Evolutionary conservation across 2,797 vertebrate species (phyloP).

Genomic region (Acanthurus tractus): DNA sequence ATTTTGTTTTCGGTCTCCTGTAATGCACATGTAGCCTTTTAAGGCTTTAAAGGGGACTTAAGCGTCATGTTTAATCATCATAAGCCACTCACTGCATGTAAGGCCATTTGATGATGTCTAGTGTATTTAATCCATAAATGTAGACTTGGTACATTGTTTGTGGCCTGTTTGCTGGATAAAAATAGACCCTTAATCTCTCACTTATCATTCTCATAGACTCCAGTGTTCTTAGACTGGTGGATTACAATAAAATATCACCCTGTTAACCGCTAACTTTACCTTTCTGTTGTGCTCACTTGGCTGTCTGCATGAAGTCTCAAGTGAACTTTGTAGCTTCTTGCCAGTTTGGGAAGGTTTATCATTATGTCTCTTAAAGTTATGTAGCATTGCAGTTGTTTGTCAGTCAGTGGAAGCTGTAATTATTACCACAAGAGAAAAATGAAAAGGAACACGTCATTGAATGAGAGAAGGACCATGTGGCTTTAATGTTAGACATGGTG

Average conservation of each 20-base stretch:
- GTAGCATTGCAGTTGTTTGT: background rate
- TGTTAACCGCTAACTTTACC: background rate
- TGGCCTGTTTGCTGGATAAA: slow-evolving; percentile 27
- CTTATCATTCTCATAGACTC: slow-evolving; percentile 33
- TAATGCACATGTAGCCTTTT: slow-evolving; percentile 10
- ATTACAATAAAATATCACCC: background rate
- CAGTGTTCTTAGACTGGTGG: slow-evolving; percentile 18
- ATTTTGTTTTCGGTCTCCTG: slow-evolving; percentile 6
- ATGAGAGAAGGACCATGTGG: slow-evolving; percentile 44
- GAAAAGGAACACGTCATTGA: slow-evolving; percentile 32
- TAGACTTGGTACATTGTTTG: slow-evolving; percentile 23
- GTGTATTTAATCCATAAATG: slow-evolving; percentile 43
- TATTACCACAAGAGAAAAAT: slow-evolving; percentile 3
- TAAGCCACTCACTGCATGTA: slow-evolving; percentile 15
- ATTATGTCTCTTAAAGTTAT: background rate
- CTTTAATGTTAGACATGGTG: slow-evolving; percentile 54
- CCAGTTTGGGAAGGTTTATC: background rate
- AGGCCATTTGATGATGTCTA: slow-evolving; percentile 26
- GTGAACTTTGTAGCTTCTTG: background rate
- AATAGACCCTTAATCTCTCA: slow-evolving; percentile 53
- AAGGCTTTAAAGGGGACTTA: slow-evolving; percentile 27
- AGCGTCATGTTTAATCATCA: slow-evolving; percentile 30
- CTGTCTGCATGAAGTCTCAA: background rate
- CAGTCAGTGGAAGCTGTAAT: slow-evolving; percentile 3
- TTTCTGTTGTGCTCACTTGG: background rate